Conservation (phyloP, 2,113 vertebrate species). For the Microcebus murinus region DNA sequence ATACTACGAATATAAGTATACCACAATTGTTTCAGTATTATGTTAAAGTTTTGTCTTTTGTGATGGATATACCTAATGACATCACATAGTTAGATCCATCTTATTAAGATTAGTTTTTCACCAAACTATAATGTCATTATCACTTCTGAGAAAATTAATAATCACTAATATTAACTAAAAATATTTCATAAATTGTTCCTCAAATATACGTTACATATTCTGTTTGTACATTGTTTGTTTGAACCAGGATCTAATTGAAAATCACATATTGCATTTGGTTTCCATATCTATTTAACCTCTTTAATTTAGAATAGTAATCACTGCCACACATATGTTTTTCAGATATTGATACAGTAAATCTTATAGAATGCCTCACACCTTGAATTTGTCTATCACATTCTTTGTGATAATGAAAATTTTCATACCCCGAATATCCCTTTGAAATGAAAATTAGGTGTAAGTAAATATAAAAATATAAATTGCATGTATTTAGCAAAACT, state of each 20-base stretch:
- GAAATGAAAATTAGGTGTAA: background rate
- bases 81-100: background rate
- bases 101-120: background rate
- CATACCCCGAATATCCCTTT: background rate
- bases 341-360: background rate
- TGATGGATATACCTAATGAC: background rate
- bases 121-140: background rate
- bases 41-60: background rate
- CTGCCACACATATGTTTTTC: background rate
- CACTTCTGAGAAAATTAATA: constrained; percentile 4
- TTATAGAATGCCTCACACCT: background rate
- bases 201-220: background rate
- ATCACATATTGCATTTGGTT: background rate
- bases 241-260: background rate
- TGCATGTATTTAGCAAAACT: background rate
- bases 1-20: background rate
- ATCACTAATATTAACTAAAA: background rate
- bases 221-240: background rate
- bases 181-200: background rate
- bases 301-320: background rate
- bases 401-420: background rate
- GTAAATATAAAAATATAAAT: background rate
- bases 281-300: background rate
- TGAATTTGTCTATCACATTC: background rate
- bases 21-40: background rate